A percentile compares a stretch with the other conserved stretches of the same genome.
phyloP scores from a whole-genome alignment of 2,113 vertebrate species.

The Corythoichthys intestinalis region DNA sequence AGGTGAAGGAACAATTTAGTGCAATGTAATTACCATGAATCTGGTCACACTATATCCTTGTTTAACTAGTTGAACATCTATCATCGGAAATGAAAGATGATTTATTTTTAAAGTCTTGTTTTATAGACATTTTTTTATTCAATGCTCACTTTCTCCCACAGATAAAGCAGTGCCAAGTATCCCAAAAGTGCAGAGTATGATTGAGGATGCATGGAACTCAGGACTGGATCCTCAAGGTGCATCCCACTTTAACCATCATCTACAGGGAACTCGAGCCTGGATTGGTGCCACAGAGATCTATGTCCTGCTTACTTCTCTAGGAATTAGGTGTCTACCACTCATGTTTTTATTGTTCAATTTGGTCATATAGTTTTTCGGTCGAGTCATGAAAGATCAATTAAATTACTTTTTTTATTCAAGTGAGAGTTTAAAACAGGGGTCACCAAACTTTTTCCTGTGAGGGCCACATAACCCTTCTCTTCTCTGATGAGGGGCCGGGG shows the following conservation, averaged over 20 bases:
- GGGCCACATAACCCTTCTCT: no score
- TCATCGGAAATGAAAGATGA: not conserved
- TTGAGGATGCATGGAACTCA: slow-evolving; percentile 88
- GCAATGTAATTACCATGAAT: no score
- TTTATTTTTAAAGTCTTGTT: not conserved
- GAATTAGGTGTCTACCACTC: slow-evolving; percentile 73
- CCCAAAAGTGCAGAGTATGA: slow-evolving; percentile 85
- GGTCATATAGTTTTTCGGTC: not conserved
- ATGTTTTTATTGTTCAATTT: not conserved
- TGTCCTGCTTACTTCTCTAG: slow-evolving; percentile 81
- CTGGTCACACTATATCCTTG: no score
- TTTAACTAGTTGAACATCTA: no score
- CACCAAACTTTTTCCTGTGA: no score
- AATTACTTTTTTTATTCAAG: not conserved
- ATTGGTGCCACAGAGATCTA: slow-evolving; percentile 96
- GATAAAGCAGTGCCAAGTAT: slow-evolving; percentile 80
- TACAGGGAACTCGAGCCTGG: slow-evolving; percentile 88
- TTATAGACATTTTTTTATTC: no score
- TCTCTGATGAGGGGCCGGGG: no score
- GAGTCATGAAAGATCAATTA: not conserved
- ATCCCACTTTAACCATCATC: slow-evolving; percentile 79
- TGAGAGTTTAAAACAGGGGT: no score
- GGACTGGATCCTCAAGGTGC: slow-evolving; percentile 92
- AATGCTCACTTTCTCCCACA: slow-evolving; percentile 49
- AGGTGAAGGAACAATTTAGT: no score